Evolutionary conservation across 2,797 vertebrate genomes (phyloP), one percentile per base, ranked within the genome.

Genomic region (Acipenser transmontanus): DNA sequence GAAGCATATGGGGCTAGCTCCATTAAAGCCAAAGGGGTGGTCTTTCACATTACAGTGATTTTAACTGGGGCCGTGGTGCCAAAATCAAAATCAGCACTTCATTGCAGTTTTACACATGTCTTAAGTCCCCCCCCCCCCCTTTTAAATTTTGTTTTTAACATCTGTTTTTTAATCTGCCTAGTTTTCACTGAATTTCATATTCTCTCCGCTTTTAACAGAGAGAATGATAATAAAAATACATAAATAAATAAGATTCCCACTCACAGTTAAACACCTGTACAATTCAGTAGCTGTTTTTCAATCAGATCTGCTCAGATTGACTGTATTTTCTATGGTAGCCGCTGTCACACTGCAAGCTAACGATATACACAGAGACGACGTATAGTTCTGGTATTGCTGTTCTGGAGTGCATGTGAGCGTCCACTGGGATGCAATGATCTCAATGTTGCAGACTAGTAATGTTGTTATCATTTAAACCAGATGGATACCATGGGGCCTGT

Each of bases 1-100:
- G 71, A 77, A 80, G 77, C 82, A 70, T 81, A 75, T 72, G 73
- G 71, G 68, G 74, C 59, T 59, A 76, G 81, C 71, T 78, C 72
- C 72, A 76, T 76, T 74, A 73, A 70, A 72, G 79, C 78, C 77
- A 80, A 79, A 77, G 71, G 71, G 77, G 75, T 69, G 77, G 78
- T 74, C 73, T 71, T 64, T 69, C 10, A 51, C 17, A 20, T 13
- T 7, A 9, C 61, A 57, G 47, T 9, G 12, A 17, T 13, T 64
- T 62, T 7, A 51, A 49, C 61, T 57, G 69, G 59, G 65, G 66
- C 69, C 68, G 64, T 47, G 66, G 63, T 56, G 59, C 72, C 63
- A 74, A 69, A 70, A 75, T 12, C 11, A 68, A 69, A 70, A 74
- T 77, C 73, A 73, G 68, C 74, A 77, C 49, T 63, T 75, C 63